A percentile compares a stretch with the other conserved stretches of the same genome.
Conservation (phyloP, 2,113 vertebrate genomes). For the Piaya cayana region DNA sequence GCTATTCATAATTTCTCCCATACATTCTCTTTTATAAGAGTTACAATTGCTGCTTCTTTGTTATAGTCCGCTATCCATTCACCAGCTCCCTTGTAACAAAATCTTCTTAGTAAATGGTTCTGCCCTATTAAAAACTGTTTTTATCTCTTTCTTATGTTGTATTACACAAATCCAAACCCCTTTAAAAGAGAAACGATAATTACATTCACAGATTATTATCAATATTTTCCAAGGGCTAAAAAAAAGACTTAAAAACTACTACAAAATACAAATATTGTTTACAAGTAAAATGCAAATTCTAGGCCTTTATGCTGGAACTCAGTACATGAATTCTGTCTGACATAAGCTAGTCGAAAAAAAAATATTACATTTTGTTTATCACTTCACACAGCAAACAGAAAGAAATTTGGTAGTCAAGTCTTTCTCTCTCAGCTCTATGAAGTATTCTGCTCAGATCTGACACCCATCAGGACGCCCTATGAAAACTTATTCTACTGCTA, state of each 20-base stretch:
- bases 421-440: background rate
- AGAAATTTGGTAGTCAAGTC: background rate
- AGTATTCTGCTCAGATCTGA: constrained; percentile 32
- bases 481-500: constrained; percentile 36
- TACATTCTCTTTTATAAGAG: background rate
- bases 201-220: constrained; percentile 21
- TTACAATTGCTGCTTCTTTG: background rate
- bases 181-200: constrained; percentile 5
- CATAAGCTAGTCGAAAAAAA: background rate
- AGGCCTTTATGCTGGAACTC: background rate
- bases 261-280: constrained; percentile 9
- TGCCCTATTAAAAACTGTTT: background rate
- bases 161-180: background rate
- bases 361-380: background rate
- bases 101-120: background rate
- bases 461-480: background rate
- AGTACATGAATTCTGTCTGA: background rate
- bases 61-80: background rate
- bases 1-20: background rate
- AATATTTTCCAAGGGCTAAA: background rate
- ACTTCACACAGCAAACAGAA: background rate
- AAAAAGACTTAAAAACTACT: background rate
- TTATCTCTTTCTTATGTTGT: background rate
- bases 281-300: constrained; percentile 46
- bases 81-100: background rate